Evolutionary conservation across 1,140 invertebrate species (phyloP), one percentile per base, ranked within the genome.

Genomic region (Pseudoatta argentina): DNA sequence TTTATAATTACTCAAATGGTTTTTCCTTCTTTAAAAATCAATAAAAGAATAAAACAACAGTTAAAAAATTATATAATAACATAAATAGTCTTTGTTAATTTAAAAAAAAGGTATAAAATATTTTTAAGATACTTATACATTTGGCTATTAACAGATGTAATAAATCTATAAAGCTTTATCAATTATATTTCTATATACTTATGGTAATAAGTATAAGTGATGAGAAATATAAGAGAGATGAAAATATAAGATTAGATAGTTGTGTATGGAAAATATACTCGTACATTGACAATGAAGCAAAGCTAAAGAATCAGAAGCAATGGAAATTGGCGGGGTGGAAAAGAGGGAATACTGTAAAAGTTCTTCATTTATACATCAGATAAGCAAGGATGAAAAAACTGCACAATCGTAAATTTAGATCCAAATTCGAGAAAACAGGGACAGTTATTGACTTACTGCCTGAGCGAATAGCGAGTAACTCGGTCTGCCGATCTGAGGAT

Each of bases 401-500:
- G 61, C 79, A 73, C 21, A 86, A 90, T 53, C 67, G 61, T 91
- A 90, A 85, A 81, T 83, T 79, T 67, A 53, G 48, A 53, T 18
- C 24, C 75, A 86, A 67, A 63, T 86, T 86, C 51, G 44, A 83
- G 18, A 81, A 66, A 79, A 78, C 51, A 75, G 71, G 75, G 86
- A 90, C 87, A 85, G 89, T 91, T 85, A 76, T 76, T 73, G 51
- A 95, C 95, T 95, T 95, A 95, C 95, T 95, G 94, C 86, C 93
- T 95, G 83, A 94, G 89, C 89, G 93, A 93, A 91, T 94, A 94
- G 85, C 94, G 94, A 87, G 87, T 93, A 90, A 94, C 92, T 88
- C 94, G 93, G 87, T 95, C 94, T 57, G 94, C 93, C 76, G 94
- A 95, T 90, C 95, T 92, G 73, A 95, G 91, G 39, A 94, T 94